These are phyloP conservation scores for Hedya salicella DNA, from an alignment of 2,888 invertebrate genomes.

Conservation along the genomic window DNA sequence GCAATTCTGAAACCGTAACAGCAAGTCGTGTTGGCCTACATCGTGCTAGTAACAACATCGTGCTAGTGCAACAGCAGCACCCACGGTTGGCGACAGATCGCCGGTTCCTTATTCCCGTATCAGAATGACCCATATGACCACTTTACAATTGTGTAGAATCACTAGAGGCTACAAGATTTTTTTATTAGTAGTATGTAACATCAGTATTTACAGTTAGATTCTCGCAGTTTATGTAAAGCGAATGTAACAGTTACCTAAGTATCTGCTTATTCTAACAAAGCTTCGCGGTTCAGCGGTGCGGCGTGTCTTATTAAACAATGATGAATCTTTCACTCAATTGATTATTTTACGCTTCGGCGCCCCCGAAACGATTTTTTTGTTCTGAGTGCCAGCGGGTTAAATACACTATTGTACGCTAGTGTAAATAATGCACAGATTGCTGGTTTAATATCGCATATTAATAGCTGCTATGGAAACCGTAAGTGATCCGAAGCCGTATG, in stretches of 20 bases:
- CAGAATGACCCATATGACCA: neutral
- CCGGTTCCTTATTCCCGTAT: constrained; percentile 47
- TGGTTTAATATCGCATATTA: constrained; percentile 51
- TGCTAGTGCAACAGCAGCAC: constrained; percentile 51
- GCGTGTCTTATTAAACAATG: constrained; percentile 20
- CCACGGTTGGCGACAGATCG: constrained; percentile 48
- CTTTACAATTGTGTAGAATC: neutral
- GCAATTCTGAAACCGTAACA: constrained; percentile 53
- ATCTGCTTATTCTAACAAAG: constrained; percentile 29
- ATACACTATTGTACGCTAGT: constrained; percentile 28
- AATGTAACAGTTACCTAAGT: constrained; percentile 37
- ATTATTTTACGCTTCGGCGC: constrained; percentile 41
- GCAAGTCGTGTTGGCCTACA: constrained; percentile 52
- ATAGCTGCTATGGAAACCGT: constrained; percentile 53
- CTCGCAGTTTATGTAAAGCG: constrained; percentile 42
- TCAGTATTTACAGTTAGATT: constrained; percentile 23
- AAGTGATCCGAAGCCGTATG: constrained; percentile 52
- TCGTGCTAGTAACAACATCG: constrained; percentile 51
- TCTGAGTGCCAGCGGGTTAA: constrained; percentile 13
- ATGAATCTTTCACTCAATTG: constrained; percentile 39
- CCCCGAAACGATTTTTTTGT: constrained; percentile 38
- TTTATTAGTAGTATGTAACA: constrained; percentile 29
- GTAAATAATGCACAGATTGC: constrained; percentile 35
- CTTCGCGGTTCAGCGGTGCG: constrained; percentile 21
- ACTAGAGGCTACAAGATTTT: neutral